Evolutionary conservation across 2,797 vertebrate genomes (phyloP).

Genomic region (Hozukius guyotensis): DNA sequence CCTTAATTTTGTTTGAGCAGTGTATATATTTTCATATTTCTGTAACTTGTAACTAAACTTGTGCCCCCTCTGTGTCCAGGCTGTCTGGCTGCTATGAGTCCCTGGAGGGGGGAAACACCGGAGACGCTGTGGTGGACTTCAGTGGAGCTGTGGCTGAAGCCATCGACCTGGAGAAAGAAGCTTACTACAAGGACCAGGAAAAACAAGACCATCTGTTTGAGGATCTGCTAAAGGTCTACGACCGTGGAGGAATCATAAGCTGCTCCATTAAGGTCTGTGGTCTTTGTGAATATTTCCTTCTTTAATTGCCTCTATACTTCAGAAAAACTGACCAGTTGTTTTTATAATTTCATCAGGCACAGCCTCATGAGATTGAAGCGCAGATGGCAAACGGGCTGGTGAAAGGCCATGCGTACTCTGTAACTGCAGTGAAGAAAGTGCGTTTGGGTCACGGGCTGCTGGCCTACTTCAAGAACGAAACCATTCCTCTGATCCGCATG

Average conservation of each 20-base stretch:
- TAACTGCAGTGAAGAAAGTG: slow-evolving; percentile 89
- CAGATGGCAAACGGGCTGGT: slow-evolving; percentile 86
- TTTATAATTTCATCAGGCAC: slow-evolving; percentile 70
- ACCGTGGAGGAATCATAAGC: slow-evolving; percentile 91
- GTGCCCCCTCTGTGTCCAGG: slow-evolving; percentile 68
- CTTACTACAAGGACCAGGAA: slow-evolving; percentile 66
- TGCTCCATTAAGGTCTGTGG: slow-evolving; percentile 88
- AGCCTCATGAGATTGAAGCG: slow-evolving; percentile 76
- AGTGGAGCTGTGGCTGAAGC: slow-evolving; percentile 91
- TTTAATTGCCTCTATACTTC: background rate
- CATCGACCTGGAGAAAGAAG: slow-evolving; percentile 79
- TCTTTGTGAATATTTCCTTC: background rate
- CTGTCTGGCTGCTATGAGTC: slow-evolving; percentile 93
- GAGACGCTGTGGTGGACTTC: slow-evolving; percentile 95
- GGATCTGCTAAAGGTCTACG: slow-evolving; percentile 88
- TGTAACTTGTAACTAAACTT: background rate
- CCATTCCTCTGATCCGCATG: slow-evolving; percentile 91
- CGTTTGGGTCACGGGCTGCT: slow-evolving; percentile 85
- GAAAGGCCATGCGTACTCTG: slow-evolving; percentile 92
- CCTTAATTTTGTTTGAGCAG: too few relatives aligned
- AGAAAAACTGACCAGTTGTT: background rate
- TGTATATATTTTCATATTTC: background rate
- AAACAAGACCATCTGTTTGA: slow-evolving; percentile 87
- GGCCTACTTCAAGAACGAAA: slow-evolving; percentile 87
- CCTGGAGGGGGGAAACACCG: slow-evolving; percentile 91